Evolutionary conservation across 1,140 invertebrate species (phyloP).

Genomic region (Campoletis sonorensis): DNA sequence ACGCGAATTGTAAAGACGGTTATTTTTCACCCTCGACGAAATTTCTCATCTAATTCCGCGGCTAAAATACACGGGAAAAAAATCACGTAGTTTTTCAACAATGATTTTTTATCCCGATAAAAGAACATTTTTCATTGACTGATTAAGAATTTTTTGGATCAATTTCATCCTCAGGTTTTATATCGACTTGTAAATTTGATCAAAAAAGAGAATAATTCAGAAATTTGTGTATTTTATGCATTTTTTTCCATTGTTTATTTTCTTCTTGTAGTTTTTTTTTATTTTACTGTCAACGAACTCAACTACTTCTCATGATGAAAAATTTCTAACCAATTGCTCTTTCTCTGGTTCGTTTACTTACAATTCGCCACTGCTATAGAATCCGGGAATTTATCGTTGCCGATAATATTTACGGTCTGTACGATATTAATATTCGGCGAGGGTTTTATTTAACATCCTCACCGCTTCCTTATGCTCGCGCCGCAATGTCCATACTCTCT

Average conservation of each 20-base stretch:
- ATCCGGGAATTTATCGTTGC: constrained; percentile 62
- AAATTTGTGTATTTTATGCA: no score
- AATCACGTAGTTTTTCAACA: neutral
- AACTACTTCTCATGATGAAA: no score
- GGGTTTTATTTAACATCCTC: constrained; percentile 63
- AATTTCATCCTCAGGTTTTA: no score
- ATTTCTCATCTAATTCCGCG: neutral
- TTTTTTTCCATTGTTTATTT: no score
- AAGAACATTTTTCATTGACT: no score
- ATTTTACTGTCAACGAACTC: neutral
- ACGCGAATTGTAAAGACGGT: constrained; percentile 53
- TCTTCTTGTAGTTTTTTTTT: neutral
- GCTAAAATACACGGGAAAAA: neutral
- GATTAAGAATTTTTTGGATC: no score
- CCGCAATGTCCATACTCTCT: neutral
- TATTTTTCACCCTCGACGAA: constrained; percentile 51
- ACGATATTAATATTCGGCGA: constrained; percentile 65
- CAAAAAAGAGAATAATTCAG: no score
- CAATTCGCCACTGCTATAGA: constrained; percentile 51
- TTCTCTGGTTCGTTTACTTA: constrained; percentile 5
- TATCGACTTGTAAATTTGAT: no score
- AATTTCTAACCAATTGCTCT: constrained; percentile 14
- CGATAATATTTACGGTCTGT: constrained; percentile 59
- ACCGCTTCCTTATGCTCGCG: constrained; percentile 58
- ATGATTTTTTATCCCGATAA: neutral